Base-by-base conservation (phyloP, 2,888 invertebrate species). In the Lamellibrachia columna region DNA sequence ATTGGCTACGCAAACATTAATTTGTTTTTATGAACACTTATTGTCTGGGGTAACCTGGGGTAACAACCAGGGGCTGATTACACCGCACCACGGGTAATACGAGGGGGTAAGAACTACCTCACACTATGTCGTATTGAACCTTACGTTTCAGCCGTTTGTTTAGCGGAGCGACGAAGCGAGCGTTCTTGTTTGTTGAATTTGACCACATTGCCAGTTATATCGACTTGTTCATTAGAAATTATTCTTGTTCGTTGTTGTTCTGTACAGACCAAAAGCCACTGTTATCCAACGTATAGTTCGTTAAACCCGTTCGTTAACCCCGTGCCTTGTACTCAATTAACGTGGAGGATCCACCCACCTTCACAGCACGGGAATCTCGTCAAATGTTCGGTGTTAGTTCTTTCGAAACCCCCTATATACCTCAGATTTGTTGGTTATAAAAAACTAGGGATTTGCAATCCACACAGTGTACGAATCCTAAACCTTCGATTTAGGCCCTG, bases 41-140 rank as follows among this genome's bases (percentile, higher is more conserved):
- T 91, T 91, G 28, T 91, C 40, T 22, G 28, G 11, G 91, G 90
- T 90, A 90, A 90, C 28, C 40, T 22, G 28, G 11, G 91, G 90
- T 90, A 90, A 90, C 28, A 91, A 91, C 91, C 91, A 91, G 22
- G 22, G 3, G 91, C 7, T 91, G 40, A 91, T 91, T 22, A 91
- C 22, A 28, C 28, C 91, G 91, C 22, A 91, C 91, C 91, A 28
- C 91, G 22, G 91, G 91, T 91, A 22, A 91, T 28, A 91, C 22
- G 7, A 55, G 1, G 55, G 9, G 9, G 55, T 28, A 28, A 91
- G 28, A n/a, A 91, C 40, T 91, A 6, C 3, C 91, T 15, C 22
- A 91, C 22, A 91, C 91, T 40, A 4, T 91, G 91, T n/a, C 28
- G 28, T 28, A 55, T 9, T 55, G 55, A 3, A 9, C 7, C 90